phyloP scores from a whole-genome alignment of 1,140 invertebrate species.

The Galleria mellonella region DNA sequence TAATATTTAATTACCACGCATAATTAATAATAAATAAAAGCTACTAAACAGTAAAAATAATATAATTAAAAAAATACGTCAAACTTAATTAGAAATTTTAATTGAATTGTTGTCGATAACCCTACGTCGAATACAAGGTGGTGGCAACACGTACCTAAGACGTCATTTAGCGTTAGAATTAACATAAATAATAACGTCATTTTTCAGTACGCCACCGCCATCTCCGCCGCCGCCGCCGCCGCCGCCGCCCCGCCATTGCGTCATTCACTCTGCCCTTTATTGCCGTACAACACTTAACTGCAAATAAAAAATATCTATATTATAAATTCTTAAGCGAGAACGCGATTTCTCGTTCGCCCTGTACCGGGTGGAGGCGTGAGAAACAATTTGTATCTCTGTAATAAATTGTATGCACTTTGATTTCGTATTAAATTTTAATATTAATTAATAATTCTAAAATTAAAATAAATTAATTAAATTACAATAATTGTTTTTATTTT shows the following conservation, averaged over 20 bases:
- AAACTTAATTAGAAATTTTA: too few relatives aligned
- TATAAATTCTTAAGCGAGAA: neutral
- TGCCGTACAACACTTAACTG: conserved; percentile 15
- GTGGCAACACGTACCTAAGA: conserved; percentile 16
- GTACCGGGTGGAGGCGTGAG: neutral
- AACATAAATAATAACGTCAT: conserved; percentile 71
- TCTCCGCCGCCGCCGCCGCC: conserved; percentile 1
- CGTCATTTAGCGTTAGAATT: conserved; percentile 64
- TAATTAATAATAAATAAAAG: too few relatives aligned
- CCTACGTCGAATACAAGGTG: too few relatives aligned
- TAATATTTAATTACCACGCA: too few relatives aligned
- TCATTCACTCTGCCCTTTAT: conserved; percentile 60
- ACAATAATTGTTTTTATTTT: too few relatives aligned
- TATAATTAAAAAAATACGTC: too few relatives aligned
- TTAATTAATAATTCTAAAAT: neutral
- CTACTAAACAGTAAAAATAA: too few relatives aligned
- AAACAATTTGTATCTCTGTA: neutral
- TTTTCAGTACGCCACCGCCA: conserved; percentile 28
- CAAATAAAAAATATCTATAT: conserved; percentile 2
- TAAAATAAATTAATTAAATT: neutral
- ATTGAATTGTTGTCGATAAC: too few relatives aligned
- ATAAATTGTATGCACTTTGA: too few relatives aligned
- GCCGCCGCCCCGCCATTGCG: conserved; percentile 37
- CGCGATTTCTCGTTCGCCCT: neutral
- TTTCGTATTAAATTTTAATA: neutral